phyloP scores from a whole-genome alignment of 2,888 invertebrate species.

The Bombylius discolor region DNA sequence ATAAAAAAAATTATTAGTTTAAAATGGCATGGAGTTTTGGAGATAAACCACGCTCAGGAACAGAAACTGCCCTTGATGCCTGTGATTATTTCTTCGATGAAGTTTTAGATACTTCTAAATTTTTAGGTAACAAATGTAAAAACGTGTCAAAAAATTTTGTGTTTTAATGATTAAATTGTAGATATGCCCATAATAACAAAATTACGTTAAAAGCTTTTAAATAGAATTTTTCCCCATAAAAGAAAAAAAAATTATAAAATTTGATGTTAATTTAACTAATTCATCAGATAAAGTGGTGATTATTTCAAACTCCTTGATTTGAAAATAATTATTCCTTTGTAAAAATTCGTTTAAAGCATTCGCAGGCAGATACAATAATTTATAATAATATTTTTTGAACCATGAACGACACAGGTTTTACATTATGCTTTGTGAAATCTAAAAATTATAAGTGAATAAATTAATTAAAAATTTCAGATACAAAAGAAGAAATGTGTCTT shows the following conservation, averaged over 20 bases:
- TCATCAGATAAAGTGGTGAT: too few relatives aligned
- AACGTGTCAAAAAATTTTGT: background rate
- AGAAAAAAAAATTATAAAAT: too few relatives aligned
- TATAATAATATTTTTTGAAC: too few relatives aligned
- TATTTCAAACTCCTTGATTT: too few relatives aligned
- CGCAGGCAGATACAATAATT: too few relatives aligned
- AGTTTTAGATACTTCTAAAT: constrained; percentile 42
- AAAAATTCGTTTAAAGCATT: too few relatives aligned
- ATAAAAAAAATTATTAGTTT: background rate
- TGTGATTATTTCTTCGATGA: constrained; percentile 60
- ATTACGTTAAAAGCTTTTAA: background rate
- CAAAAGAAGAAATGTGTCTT: constrained; percentile 55
- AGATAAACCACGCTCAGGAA: constrained; percentile 31
- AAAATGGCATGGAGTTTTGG: constrained; percentile 35
- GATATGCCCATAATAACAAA: background rate
- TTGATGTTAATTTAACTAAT: too few relatives aligned
- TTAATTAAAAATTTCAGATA: constrained; percentile 21
- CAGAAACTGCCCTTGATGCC: constrained; percentile 55
- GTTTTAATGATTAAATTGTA: background rate
- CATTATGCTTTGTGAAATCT: too few relatives aligned
- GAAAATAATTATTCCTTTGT: too few relatives aligned
- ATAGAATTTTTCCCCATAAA: background rate
- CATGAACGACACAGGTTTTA: too few relatives aligned
- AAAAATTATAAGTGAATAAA: too few relatives aligned
- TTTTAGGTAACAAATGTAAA: constrained; percentile 35